Conservation (phyloP, 2,797 vertebrate species). For the Todus mexicanus region DNA sequence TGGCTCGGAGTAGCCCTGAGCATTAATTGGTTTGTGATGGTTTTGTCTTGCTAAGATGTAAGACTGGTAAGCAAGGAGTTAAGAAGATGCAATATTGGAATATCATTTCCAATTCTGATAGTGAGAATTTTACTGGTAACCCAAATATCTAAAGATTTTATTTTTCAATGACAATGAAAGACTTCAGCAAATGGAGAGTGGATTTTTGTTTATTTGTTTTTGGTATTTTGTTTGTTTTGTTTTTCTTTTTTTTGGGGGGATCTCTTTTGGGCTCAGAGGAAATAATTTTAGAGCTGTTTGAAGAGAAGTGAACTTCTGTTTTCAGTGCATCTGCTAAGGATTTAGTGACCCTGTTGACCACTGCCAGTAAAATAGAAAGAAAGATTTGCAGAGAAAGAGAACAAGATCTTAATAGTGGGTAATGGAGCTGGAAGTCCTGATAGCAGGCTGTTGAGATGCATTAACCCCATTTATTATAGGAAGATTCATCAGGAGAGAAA, state of each 20-base stretch:
- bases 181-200: background rate
- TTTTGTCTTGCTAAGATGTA: background rate
- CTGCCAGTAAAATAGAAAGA: background rate
- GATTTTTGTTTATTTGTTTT: too few relatives aligned
- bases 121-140: background rate
- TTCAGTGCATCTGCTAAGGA: background rate
- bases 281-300: background rate
- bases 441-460: background rate
- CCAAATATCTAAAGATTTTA: background rate
- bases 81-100: background rate
- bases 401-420: conserved; percentile 9
- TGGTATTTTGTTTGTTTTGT: background rate
- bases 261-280: background rate
- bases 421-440: conserved; percentile 25
- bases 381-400: conserved; percentile 6
- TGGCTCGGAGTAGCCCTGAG: background rate
- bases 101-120: background rate
- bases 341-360: background rate
- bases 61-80: background rate
- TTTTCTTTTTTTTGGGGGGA: background rate
- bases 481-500: conserved; percentile 19
- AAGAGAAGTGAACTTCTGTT: background rate
- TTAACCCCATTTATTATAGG: conserved; percentile 25
- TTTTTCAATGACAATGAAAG: background rate
- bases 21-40: background rate